These are phyloP conservation scores for Enteromius anoplus DNA, from an alignment of 2,797 vertebrate species.

Conservation along the genomic window DNA sequence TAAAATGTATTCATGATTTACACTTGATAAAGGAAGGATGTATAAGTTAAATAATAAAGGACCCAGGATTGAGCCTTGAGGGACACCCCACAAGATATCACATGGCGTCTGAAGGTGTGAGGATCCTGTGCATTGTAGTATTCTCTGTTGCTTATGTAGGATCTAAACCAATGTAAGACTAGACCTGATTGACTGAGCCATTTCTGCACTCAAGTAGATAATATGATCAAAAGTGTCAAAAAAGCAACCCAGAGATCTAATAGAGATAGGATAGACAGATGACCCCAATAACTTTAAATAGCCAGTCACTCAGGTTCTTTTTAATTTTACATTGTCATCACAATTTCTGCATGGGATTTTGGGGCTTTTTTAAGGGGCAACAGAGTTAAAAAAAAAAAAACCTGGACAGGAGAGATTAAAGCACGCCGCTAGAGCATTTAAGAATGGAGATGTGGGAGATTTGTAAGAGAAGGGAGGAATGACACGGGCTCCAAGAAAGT, in stretches of 20 bases:
- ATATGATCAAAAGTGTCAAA: not conserved
- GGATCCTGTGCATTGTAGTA: not conserved
- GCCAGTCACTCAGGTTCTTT: not conserved
- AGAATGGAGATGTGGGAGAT: not conserved
- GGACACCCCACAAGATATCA: not conserved
- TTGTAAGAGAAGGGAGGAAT: not conserved
- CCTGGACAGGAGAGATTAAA: not conserved
- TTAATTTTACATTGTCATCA: not conserved
- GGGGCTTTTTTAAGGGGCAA: not conserved
- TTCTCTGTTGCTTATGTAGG: not conserved
- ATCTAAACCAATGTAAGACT: not conserved
- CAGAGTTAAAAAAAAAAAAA: not conserved
- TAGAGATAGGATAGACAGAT: not conserved
- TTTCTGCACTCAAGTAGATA: not conserved
- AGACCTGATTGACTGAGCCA: not conserved
- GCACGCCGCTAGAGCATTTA: not conserved
- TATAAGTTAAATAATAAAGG: slow-evolving; percentile 7
- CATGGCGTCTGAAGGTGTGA: not conserved
- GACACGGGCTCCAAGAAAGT: not conserved
- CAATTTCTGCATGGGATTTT: not conserved
- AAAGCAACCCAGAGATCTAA: not conserved
- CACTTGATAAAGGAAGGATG: not conserved
- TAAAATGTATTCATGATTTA: not conserved
- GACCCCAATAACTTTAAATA: not conserved
- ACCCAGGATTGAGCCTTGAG: not conserved